Percentiles rank a stretch among this genome's conserved stretches.
phyloP scores from a whole-genome alignment of 1,140 invertebrate species.

The Drosophila kanapiae region DNA sequence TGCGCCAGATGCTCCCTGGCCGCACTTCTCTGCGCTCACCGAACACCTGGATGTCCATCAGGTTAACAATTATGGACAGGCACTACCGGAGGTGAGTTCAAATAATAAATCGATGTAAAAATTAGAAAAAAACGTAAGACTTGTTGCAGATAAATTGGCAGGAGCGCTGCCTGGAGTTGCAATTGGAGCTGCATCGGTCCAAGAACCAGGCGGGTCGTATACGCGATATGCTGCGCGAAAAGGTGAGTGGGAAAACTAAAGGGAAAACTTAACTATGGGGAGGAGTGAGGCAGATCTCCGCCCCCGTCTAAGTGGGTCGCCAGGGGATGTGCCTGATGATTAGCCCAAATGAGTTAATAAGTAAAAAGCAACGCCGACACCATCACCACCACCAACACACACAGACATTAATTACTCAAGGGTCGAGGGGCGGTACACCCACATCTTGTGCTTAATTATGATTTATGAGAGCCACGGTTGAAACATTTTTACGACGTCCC shows the following conservation, averaged over 20 bases:
- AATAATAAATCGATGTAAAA: background rate
- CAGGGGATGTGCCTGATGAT: slow-evolving; percentile 59
- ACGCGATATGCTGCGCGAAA: slow-evolving; percentile 93
- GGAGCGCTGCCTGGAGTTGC: slow-evolving; percentile 92
- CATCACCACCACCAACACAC: slow-evolving; percentile 29
- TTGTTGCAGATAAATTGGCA: slow-evolving; percentile 89
- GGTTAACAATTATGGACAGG: slow-evolving; percentile 82
- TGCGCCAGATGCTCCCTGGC: slow-evolving; percentile 80
- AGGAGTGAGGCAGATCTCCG: background rate
- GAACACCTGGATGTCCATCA: slow-evolving; percentile 81
- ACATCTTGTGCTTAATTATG: slow-evolving; percentile 77
- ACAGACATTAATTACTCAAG: slow-evolving; percentile 68
- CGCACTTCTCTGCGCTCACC: slow-evolving; percentile 79
- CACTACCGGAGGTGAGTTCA: slow-evolving; percentile 67
- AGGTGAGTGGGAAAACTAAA: slow-evolving; percentile 87
- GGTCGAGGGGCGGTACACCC: slow-evolving; percentile 1
- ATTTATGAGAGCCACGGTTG: slow-evolving; percentile 72
- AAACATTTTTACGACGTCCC: slow-evolving; percentile 74
- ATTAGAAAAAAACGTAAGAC: too few species aligned
- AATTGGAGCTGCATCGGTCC: slow-evolving; percentile 92
- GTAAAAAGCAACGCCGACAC: slow-evolving; percentile 42
- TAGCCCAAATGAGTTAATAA: slow-evolving; percentile 73
- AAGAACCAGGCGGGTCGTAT: slow-evolving; percentile 93
- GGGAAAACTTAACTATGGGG: background rate
- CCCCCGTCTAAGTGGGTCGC: slow-evolving; percentile 8